A percentile compares a stretch with the other conserved stretches of the same genome.
Evolutionary conservation across 1,140 invertebrate genomes (phyloP).

Genomic region (Cephus cinctus): DNA sequence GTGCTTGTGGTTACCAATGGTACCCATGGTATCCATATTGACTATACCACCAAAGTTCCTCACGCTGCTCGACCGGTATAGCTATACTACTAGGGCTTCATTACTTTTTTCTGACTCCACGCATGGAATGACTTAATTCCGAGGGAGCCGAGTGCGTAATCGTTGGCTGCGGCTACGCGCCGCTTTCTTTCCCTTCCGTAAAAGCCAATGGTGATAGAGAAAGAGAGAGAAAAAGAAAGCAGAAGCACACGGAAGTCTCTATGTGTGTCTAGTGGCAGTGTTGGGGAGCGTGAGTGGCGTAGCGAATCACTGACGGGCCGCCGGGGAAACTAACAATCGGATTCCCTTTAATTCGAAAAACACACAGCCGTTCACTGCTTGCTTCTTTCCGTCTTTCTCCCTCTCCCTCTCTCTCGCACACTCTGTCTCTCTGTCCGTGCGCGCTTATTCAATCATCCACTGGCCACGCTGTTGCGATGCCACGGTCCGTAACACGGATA

Average conservation of each 20-base stretch:
- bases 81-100: conserved; percentile 16
- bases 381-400: conserved; percentile 8
- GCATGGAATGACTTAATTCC: conserved; percentile 32
- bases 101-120: conserved; percentile 25
- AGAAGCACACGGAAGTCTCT: conserved; percentile 10
- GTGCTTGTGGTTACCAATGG: no score
- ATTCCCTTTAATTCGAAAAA: conserved; percentile 31
- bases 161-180: no score
- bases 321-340: conserved; percentile 34
- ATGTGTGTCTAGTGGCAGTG: conserved; percentile 16
- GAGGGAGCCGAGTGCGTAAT: no score
- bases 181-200: no score
- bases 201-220: conserved; percentile 4
- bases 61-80: not conserved
- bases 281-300: conserved; percentile 23
- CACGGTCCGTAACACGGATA: no score
- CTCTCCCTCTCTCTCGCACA: no score
- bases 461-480: no score
- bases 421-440: no score
- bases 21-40: no score
- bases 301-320: conserved; percentile 27
- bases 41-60: no score
- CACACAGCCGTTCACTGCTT: conserved; percentile 17
- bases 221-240: conserved; percentile 18
- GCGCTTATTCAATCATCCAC: no score